These are phyloP conservation scores for Zingel zingel DNA, from an alignment of 2,113 vertebrate genomes.

Conservation along the genomic window DNA sequence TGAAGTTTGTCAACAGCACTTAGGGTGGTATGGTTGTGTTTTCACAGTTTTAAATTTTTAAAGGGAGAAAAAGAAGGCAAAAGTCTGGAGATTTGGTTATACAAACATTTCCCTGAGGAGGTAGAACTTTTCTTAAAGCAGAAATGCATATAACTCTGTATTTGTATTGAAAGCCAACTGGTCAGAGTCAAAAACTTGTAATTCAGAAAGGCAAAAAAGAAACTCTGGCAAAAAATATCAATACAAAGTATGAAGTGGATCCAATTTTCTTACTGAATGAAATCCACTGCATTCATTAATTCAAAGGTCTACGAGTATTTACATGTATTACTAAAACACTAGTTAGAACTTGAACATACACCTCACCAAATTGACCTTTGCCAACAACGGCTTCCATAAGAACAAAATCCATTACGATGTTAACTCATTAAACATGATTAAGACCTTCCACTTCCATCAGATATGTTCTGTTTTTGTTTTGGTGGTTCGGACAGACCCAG, in stretches of 20 bases:
- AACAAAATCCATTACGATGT: neutral
- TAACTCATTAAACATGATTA: neutral
- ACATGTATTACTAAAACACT: too few species aligned
- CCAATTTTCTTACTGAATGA: too few species aligned
- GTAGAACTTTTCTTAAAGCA: neutral
- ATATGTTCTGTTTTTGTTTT: neutral
- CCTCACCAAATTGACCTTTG: too few species aligned
- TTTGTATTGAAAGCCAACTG: too few species aligned
- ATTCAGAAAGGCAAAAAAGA: too few species aligned
- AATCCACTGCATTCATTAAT: too few species aligned
- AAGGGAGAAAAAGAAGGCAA: neutral
- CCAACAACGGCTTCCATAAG: neutral
- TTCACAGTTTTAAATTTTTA: conserved; percentile 7
- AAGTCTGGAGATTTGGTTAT: neutral
- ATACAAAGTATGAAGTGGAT: too few species aligned
- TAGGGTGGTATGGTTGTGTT: too few species aligned
- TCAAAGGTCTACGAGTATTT: too few species aligned
- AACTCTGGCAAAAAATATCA: too few species aligned
- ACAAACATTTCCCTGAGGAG: neutral
- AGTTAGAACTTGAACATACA: too few species aligned
- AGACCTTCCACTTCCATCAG: neutral
- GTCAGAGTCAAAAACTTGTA: too few species aligned
- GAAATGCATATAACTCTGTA: neutral
- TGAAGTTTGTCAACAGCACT: conserved; percentile 1
- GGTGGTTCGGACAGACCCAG: neutral